Base-by-base conservation (phyloP, 2,888 invertebrate genomes). In the Salticus scenicus region DNA sequence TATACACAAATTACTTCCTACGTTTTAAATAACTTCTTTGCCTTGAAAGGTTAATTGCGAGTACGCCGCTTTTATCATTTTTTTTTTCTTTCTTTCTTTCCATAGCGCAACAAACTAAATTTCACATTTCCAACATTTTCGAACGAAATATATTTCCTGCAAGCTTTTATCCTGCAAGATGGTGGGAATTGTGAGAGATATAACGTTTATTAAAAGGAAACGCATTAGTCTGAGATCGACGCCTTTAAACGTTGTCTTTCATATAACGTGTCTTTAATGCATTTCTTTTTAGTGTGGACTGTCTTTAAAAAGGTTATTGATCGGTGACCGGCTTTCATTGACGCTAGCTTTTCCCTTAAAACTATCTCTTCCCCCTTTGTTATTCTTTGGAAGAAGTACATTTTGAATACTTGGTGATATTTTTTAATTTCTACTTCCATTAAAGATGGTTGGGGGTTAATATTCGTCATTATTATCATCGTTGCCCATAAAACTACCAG, bases 201-300 rank as follows among this genome's bases (percentile, higher is more conserved):
- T 66, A 75, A 71, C 24, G 57, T 57, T 82, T 82, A 82, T 82
- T 82, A 82, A 82, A 82, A 82, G 76, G 82, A 82, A 82, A 82
- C 76, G 71, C 82, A 82, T 82, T 82, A 82, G 71, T 69, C 42
- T 37, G 69, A 75, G 67, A 74, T 81, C 70, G 75, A 64, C 75
- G 82, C 71, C 76, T 71, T 81, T 74, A 74, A 74, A 69, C 71
- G 64, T 76, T 82, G 75, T 76, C 76, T 76, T 66, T 63, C 7
- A 20, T 30, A 47, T 51, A 33, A 27, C 28, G 28, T 66, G 57
- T 37, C 64, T 70, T 63, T 76, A 82, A 76, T 76, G 76, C 75
- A 63, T 82, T 82, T 76, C 76, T 82, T 82, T 71, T 64, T 41
- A n/a, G n/a, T 37, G 64, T 30, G 27, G 63, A 30, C 31, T 67